These are phyloP conservation scores for Caracal caracal DNA, from an alignment of 2,113 vertebrate genomes.

Conservation along the genomic window DNA sequence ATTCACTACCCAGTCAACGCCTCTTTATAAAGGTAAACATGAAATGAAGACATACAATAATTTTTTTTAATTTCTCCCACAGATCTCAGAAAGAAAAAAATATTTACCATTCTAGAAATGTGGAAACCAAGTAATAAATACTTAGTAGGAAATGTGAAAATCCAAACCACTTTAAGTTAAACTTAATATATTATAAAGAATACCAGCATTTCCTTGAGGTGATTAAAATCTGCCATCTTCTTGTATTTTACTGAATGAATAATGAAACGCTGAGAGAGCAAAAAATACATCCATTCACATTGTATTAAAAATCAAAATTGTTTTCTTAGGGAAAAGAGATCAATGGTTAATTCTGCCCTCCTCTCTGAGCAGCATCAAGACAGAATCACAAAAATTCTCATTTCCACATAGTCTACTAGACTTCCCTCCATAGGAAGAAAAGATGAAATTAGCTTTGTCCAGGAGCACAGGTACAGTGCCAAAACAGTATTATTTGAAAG, in stretches of 20 bases:
- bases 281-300: background rate
- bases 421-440: background rate
- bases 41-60: background rate
- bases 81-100: background rate
- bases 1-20: background rate
- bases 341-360: background rate
- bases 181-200: background rate
- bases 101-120: background rate
- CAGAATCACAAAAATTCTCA: background rate
- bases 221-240: constrained; percentile 36
- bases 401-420: background rate
- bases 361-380: background rate
- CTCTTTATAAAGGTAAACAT: background rate
- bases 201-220: background rate
- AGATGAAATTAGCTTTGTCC: background rate
- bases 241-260: constrained; percentile 6
- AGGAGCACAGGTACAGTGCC: background rate
- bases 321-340: background rate
- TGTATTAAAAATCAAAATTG: background rate
- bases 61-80: background rate
- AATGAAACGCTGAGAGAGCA: background rate
- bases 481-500: background rate
- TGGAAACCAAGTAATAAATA: background rate
- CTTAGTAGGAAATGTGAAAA: constrained; percentile 36
- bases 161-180: constrained; percentile 6